Percentiles rank a stretch among this genome's conserved stretches.
Conservation (phyloP, 2,113 vertebrate species). For the Nycticebus coucang region DNA sequence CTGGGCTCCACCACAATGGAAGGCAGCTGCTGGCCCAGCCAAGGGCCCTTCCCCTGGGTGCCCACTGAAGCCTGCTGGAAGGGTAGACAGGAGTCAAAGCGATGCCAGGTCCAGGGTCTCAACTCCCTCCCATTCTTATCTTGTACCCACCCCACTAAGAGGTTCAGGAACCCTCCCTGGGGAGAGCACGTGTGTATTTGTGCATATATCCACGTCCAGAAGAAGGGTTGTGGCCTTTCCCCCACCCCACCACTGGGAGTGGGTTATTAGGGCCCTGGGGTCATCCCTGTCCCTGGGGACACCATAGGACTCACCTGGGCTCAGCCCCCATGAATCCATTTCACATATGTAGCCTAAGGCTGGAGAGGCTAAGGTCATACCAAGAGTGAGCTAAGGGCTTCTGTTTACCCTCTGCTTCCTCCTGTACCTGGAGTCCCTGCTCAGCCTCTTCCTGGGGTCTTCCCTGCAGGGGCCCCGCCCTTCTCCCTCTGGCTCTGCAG, state of each 20-base stretch:
- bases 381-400: background rate
- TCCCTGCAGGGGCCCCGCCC: background rate
- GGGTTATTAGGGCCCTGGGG: background rate
- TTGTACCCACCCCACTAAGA: background rate
- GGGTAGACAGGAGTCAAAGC: background rate
- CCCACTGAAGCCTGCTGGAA: background rate
- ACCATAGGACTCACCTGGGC: background rate
- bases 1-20: constrained; percentile 76
- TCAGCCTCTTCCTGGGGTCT: background rate
- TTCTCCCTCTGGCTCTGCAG: background rate
- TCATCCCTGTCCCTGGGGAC: background rate
- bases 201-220: background rate
- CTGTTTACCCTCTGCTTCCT: background rate
- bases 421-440: background rate
- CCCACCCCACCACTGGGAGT: background rate
- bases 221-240: background rate
- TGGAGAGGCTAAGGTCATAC: background rate
- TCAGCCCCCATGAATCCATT: background rate
- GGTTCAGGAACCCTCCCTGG: background rate
- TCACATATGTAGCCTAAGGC: background rate
- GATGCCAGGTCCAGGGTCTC: background rate
- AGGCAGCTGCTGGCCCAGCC: constrained; percentile 65
- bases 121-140: background rate
- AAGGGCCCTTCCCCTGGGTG: constrained; percentile 12
- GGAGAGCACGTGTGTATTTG: rapidly evolving